A percentile compares a stretch with the other conserved stretches of the same genome.
Evolutionary conservation across 2,113 vertebrate species (phyloP).

Genomic region (Zosterops hypoxanthus): DNA sequence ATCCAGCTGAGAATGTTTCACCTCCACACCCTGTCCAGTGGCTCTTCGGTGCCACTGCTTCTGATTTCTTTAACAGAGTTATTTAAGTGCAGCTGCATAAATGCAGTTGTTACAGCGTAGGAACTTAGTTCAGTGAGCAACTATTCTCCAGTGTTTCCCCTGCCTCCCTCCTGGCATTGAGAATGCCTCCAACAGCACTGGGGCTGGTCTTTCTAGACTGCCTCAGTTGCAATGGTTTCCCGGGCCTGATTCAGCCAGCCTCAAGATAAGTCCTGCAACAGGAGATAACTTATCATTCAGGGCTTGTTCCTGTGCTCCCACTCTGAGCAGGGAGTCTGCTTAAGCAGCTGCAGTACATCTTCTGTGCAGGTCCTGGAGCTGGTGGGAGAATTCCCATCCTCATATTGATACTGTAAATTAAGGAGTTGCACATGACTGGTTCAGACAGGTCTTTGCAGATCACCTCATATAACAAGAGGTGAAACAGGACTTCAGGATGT

Average conservation of each 20-base stretch:
- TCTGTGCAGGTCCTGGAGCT: background rate
- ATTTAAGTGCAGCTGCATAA: background rate
- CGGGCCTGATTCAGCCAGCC: background rate
- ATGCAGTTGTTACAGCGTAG: background rate
- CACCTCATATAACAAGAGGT: background rate
- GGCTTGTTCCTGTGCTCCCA: background rate
- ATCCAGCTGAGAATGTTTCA: background rate
- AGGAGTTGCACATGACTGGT: accelerated
- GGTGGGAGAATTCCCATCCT: background rate
- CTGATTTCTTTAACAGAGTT: background rate
- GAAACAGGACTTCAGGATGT: no score
- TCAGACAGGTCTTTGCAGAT: background rate
- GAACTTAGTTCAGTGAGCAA: background rate
- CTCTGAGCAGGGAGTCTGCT: background rate
- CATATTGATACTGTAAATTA: accelerated
- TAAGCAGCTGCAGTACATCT: accelerated
- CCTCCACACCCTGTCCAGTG: background rate
- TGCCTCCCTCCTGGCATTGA: no score
- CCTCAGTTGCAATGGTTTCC: background rate
- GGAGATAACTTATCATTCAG: background rate
- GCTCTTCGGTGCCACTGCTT: background rate
- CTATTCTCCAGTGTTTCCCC: background rate
- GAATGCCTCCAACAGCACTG: background rate
- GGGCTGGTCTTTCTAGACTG: background rate
- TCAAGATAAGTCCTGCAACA: background rate